A percentile compares a stretch with the other conserved stretches of the same genome.
phyloP scores from a whole-genome alignment of 2,888 invertebrate species.

The Pseudanteris insignis region DNA sequence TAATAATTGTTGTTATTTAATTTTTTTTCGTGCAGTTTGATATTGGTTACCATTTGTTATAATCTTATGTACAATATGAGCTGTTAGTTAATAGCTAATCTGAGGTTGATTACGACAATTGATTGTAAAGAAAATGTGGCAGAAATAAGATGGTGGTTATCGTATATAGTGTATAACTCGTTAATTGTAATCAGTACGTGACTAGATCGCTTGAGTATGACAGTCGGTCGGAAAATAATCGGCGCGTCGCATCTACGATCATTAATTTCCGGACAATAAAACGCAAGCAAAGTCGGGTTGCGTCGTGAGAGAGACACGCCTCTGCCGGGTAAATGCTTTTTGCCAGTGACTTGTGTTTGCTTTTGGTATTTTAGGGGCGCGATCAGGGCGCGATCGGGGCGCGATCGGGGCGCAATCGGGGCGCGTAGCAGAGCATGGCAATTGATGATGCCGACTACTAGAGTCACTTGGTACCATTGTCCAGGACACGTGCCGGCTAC shows the following conservation, averaged over 20 bases:
- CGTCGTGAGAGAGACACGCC: constrained; percentile 65
- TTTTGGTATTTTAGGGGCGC: constrained; percentile 61
- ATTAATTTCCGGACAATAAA: constrained; percentile 64
- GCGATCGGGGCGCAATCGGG: constrained; percentile 53
- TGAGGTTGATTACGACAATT: no score
- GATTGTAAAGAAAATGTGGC: no score
- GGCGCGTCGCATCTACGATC: constrained; percentile 50
- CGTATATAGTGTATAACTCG: neutral
- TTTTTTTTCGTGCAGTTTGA: no score
- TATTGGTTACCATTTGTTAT: no score
- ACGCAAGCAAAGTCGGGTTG: constrained; percentile 49
- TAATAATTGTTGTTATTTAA: no score
- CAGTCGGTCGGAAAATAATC: constrained; percentile 45
- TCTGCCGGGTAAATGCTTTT: constrained; percentile 57
- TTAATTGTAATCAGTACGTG: constrained; percentile 33
- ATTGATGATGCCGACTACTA: constrained; percentile 60
- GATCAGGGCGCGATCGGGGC: constrained; percentile 50
- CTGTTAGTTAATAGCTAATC: no score
- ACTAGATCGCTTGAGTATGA: constrained; percentile 30
- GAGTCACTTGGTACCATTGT: constrained; percentile 62
- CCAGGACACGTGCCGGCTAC: constrained; percentile 58
- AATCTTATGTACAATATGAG: no score
- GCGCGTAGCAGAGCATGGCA: constrained; percentile 57
- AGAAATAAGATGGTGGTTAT: no score
- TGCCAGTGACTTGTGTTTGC: constrained; percentile 63